Evolutionary conservation across 2,113 vertebrate species (phyloP).

Genomic region (Corythornis vintsioides): DNA sequence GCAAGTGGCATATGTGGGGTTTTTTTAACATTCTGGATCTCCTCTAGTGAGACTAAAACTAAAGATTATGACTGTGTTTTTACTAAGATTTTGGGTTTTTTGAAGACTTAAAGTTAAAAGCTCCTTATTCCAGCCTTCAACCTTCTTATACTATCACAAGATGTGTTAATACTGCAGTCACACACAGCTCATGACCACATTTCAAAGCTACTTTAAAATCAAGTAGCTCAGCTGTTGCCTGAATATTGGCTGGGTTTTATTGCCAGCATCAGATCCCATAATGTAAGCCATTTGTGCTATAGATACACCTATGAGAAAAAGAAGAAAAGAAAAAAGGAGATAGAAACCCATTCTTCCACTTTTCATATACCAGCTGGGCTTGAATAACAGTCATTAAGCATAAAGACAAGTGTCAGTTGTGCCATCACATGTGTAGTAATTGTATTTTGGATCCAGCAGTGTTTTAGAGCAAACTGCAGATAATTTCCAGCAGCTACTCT

Average conservation of each 20-base stretch:
- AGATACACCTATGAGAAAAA: background rate
- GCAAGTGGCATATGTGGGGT: background rate
- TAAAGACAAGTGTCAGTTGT: constrained; percentile 1
- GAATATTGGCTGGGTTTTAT: constrained; percentile 34
- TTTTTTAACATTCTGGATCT: background rate
- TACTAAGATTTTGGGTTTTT: background rate
- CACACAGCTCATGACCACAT: background rate
- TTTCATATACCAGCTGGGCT: background rate
- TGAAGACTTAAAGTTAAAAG: background rate
- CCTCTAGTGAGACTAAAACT: background rate
- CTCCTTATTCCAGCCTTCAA: background rate
- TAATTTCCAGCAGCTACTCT: constrained; percentile 39
- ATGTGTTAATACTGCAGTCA: background rate
- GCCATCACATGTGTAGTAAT: background rate
- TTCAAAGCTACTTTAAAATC: constrained; percentile 11
- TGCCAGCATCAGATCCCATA: background rate
- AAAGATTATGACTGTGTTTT: background rate
- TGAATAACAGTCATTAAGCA: background rate
- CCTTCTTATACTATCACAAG: background rate
- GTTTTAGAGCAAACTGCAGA: background rate
- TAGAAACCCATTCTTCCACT: background rate
- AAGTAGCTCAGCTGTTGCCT: background rate
- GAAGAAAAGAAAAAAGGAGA: background rate
- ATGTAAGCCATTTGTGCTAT: background rate
- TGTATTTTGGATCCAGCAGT: constrained; percentile 11